Evolutionary conservation across 2,113 vertebrate genomes (phyloP).

Genomic region (Xenopus tropicalis): UCB_Xtro_10.0 CM004448.2:32053501-32054000

Average conservation of each 20-base stretch:
- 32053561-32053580: conserved; percentile 4
- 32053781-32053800: conserved; percentile 37
- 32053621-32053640: background rate
- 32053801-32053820: conserved; percentile 7
- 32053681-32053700: conserved; percentile 25
- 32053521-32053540: too few species aligned
- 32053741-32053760: conserved; percentile 40
- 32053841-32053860: conserved; percentile 14
- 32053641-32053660: background rate
- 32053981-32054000: too few species aligned
- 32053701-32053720: conserved; percentile 27
- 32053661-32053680: conserved; percentile 2
- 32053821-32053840: conserved; percentile 40
- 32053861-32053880: conserved; percentile 35
- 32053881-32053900: background rate
- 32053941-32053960: too few species aligned
- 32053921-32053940: too few species aligned
- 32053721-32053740: conserved; percentile 35
- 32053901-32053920: too few species aligned
- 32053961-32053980: too few species aligned
- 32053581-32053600: background rate
- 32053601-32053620: conserved; percentile 6
- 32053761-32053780: background rate
- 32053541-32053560: too few species aligned
- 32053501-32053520: too few species aligned